Evolutionary conservation across 2,888 invertebrate genomes (phyloP).

Genomic region (Odontomyia ornata): DNA sequence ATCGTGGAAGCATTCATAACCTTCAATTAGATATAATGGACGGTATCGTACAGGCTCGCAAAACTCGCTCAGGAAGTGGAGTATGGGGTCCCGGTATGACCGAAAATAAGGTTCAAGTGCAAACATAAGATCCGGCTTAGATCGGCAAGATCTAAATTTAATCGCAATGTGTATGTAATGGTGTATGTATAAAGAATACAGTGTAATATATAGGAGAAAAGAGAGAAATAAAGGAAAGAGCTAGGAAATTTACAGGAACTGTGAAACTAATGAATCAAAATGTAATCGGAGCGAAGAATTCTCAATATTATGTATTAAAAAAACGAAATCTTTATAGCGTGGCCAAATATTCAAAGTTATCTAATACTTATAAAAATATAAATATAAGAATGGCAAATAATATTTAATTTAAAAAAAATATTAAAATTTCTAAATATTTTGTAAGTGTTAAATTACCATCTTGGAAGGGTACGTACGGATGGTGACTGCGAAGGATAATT

Average conservation of each 20-base stretch:
- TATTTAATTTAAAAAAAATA: not conserved
- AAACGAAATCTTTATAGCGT: not conserved
- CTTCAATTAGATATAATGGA: conserved; percentile 89
- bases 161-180: not conserved
- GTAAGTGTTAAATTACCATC: conserved; percentile 11
- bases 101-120: conserved; percentile 62
- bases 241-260: not conserved
- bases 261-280: not conserved
- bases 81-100: conserved; percentile 71
- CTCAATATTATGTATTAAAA: not conserved
- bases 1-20: conserved; percentile 81
- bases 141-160: not conserved
- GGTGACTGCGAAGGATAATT: no score
- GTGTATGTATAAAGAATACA: not conserved
- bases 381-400: conserved; percentile 8
- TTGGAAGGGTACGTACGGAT: no score
- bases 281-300: not conserved
- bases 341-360: conserved; percentile 13
- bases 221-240: not conserved
- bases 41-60: conserved; percentile 82
- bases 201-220: not conserved
- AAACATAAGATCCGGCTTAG: conserved; percentile 57
- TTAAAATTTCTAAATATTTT: conserved; percentile 28
- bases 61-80: conserved; percentile 67
- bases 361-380: not conserved